These are phyloP conservation scores for Micrastur ruficollis DNA, from an alignment of 2,797 vertebrate species.

Conservation along the genomic window DNA sequence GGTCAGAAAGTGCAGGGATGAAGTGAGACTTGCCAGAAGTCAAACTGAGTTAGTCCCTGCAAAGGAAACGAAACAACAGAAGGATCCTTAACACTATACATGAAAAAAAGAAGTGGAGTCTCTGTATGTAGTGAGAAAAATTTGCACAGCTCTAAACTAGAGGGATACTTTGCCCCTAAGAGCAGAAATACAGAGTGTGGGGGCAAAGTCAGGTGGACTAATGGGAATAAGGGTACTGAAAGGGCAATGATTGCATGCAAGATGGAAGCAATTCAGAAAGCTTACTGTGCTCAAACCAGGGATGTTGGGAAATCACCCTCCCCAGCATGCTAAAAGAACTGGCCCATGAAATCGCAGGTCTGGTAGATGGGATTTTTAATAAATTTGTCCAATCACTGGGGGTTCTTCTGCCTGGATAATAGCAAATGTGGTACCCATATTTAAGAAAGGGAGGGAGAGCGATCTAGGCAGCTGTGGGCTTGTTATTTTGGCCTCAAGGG, in stretches of 20 bases:
- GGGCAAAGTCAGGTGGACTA: neutral
- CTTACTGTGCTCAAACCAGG: neutral
- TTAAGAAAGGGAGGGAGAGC: constrained; percentile 27
- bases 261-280: neutral
- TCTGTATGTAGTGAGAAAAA: neutral
- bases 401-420: constrained; percentile 18
- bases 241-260: neutral
- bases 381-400: constrained; percentile 13
- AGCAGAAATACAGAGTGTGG: neutral
- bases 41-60: constrained; percentile 35
- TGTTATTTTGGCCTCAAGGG: constrained; percentile 59
- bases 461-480: constrained; percentile 12
- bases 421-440: constrained; percentile 15
- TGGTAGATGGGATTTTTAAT: constrained; percentile 33
- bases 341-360: neutral
- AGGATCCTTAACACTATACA: neutral
- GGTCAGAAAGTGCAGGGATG: constrained; percentile 47
- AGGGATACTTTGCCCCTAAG: neutral
- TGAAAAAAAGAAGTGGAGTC: neutral
- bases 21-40: constrained; percentile 40
- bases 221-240: neutral
- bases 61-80: constrained; percentile 38
- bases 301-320: neutral
- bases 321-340: neutral
- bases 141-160: neutral